A percentile compares a stretch with the other conserved stretches of the same genome.
Conservation (phyloP, 2,888 invertebrate species). For the Mimas tiliae region DNA sequence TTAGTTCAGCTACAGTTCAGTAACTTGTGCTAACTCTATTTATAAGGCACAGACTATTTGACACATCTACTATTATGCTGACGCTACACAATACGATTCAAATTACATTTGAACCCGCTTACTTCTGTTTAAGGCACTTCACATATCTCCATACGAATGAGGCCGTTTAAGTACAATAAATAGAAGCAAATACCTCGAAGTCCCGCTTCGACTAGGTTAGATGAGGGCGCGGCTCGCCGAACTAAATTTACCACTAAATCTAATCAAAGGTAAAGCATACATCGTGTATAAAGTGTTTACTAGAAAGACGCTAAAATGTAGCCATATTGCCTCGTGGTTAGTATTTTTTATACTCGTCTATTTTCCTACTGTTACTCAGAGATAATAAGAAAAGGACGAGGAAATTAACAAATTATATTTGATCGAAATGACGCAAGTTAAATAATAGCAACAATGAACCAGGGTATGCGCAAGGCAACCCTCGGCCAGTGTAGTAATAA, state of each 20-base stretch:
- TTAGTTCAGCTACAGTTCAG: conserved; percentile 16
- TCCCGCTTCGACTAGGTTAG: conserved; percentile 53
- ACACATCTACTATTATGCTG: conserved; percentile 41
- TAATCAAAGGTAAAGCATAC: conserved; percentile 6
- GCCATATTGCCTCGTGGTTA: not conserved
- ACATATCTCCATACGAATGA: conserved; percentile 1
- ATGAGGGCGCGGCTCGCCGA: not conserved
- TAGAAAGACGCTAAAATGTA: not conserved
- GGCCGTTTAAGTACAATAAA: conserved; percentile 44
- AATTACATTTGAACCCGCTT: conserved; percentile 14
- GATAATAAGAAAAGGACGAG: conserved; percentile 29
- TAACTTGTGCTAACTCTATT: conserved; percentile 34
- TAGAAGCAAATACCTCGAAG: conserved; percentile 50
- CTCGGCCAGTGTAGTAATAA: conserved; percentile 27
- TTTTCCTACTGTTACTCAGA: conserved; percentile 24
- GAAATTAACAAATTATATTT: conserved; percentile 6
- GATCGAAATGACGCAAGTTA: not conserved
- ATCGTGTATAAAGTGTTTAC: not conserved
- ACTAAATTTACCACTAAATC: not conserved
- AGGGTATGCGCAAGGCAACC: conserved; percentile 24
- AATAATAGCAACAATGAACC: conserved; percentile 3
- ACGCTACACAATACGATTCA: not conserved
- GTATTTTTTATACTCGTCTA: conserved; percentile 21
- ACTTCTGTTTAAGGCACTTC: conserved; percentile 17
- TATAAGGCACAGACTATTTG: conserved; percentile 66